Evolutionary conservation across 1,140 invertebrate species (phyloP), one percentile per base, ranked within the genome.

Genomic region (Octopus bimaculoides): DNA sequence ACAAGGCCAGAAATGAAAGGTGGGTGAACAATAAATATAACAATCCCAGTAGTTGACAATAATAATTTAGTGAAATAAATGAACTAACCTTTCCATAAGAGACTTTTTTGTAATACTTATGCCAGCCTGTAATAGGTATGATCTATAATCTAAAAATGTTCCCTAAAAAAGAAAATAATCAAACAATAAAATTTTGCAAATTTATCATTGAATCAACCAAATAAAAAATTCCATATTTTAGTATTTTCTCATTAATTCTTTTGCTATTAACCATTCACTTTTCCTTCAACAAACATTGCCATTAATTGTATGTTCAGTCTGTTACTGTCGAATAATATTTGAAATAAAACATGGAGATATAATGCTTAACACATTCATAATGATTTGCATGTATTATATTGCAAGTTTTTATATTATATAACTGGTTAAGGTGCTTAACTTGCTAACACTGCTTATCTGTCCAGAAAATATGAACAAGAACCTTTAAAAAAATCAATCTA

Each of bases 121-220:
- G 20, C 90, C 90, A 77, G 89, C 87, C 77, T 88, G 90, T 75
- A 90, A 77, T 5, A 88, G 77, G 82, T 90, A 90, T 10, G 83
- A 78, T 54, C 84, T 83, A 26, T 84, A 77, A 80, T 85, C 86
- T 52, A 88, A 79, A 9, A 87, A 71, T 75, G 26, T 41, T 41
- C 26, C 26, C 26, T 41, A 0, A 41, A 41, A 41, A 41, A 41
- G 26, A 41, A 41, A 41, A 41, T 41, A 41, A 41, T 41, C 26
- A 41, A 41, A 41, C 26, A 41, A 41, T 41, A 41, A 41, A 41
- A 41, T 41, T 41, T 41, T 41, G 26, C 26, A 41, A 41, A 41
- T 41, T 41, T 41, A 41, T 41, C 26, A 41, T 41, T 41, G 26
- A 41, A 41, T 41, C 26, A 41, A 41, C 26, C 26, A 41, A 41